Evolutionary conservation across 2,113 vertebrate species (phyloP).

Genomic region (Noturus placidus): DNA sequence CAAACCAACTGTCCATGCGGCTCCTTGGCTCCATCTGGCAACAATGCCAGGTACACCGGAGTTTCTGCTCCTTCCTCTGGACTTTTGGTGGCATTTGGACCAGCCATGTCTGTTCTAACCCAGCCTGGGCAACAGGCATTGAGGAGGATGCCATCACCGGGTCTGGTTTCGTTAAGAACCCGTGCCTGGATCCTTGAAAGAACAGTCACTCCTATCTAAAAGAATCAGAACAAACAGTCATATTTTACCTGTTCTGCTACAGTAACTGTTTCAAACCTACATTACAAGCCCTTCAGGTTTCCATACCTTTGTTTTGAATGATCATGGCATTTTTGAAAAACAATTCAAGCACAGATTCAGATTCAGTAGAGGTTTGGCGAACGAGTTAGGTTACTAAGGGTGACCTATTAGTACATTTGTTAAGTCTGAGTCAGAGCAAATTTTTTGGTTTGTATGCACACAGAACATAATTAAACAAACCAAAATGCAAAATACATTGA

Average conservation of each 20-base stretch:
- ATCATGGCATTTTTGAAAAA: background rate
- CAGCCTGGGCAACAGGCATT: conserved; percentile 65
- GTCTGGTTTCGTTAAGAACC: conserved; percentile 47
- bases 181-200: conserved; percentile 62
- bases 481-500: background rate
- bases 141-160: conserved; percentile 59
- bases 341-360: background rate
- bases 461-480: background rate
- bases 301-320: background rate
- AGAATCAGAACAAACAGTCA: background rate
- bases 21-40: conserved; percentile 51
- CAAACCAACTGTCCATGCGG: conserved; percentile 62
- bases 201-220: conserved; percentile 61
- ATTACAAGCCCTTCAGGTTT: background rate
- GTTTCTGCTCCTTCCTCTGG: conserved; percentile 62
- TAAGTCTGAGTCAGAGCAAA: background rate
- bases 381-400: too few relatives aligned
- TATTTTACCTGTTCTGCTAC: background rate
- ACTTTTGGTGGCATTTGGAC: conserved; percentile 55
- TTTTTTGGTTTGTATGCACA: background rate
- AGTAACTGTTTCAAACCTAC: background rate
- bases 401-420: background rate
- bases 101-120: conserved; percentile 63
- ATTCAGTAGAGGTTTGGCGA: background rate
- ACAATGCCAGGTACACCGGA: conserved; percentile 58